Conservation (phyloP, 2,113 vertebrate genomes). For the Tetrao urogallus region DNA sequence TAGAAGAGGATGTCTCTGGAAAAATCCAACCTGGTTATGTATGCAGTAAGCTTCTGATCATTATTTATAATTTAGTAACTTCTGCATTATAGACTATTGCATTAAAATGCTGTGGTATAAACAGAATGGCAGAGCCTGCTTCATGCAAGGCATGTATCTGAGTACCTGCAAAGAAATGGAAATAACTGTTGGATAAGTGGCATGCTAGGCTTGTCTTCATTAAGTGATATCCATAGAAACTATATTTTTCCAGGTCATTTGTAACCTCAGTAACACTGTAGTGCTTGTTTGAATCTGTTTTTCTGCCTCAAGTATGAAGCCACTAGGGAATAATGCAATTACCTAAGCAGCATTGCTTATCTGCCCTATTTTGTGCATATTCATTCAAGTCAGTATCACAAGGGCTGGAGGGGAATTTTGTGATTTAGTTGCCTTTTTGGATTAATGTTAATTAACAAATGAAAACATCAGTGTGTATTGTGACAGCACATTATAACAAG, state of each 20-base stretch:
- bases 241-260: slow-evolving; percentile 64
- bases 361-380: slow-evolving; percentile 1
- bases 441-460: slow-evolving; percentile 32
- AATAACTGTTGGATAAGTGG: not conserved
- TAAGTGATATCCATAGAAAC: slow-evolving; percentile 64
- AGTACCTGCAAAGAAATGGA: not conserved
- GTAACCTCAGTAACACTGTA: slow-evolving; percentile 40
- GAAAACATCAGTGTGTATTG: not conserved
- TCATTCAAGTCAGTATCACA: slow-evolving; percentile 1
- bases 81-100: not conserved
- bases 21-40: slow-evolving; percentile 1
- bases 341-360: slow-evolving; percentile 52
- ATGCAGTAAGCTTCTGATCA: slow-evolving; percentile 25
- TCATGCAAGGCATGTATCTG: not conserved
- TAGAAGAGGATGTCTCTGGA: slow-evolving; percentile 18
- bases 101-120: not conserved
- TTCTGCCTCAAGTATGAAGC: slow-evolving; percentile 58
- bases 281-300: slow-evolving; percentile 64
- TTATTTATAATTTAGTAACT: slow-evolving; percentile 28
- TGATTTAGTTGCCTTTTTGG: slow-evolving; percentile 34
- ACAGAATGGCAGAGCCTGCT: not conserved
- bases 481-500: not conserved
- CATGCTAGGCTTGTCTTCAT: slow-evolving; percentile 18
- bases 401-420: not conserved
- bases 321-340: slow-evolving; percentile 51